Conservation (phyloP, 2,797 vertebrate species). For the Tarsius wallacei region DNA sequence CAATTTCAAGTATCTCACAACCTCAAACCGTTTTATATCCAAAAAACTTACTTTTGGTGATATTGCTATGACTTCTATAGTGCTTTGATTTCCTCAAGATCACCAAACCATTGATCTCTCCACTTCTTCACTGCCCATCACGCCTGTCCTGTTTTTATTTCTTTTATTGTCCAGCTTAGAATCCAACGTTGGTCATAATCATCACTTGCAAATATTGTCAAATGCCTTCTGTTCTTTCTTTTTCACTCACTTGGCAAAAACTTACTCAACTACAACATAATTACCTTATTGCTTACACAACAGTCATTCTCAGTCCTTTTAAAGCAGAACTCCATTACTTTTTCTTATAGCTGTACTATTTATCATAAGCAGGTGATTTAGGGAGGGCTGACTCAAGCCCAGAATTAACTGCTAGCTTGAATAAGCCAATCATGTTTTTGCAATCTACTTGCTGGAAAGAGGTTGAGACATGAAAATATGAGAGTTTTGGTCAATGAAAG, state of each 20-base stretch:
- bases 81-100: neutral
- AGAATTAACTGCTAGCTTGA: neutral
- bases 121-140: neutral
- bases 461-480: neutral
- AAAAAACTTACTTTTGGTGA: conserved; percentile 27
- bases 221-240: neutral
- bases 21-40: neutral
- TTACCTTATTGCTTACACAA: neutral
- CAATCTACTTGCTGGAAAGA: neutral
- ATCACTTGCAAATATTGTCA: neutral
- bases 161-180: neutral
- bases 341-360: neutral
- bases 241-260: neutral
- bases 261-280: neutral
- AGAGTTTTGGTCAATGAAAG: neutral
- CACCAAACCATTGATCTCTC: neutral
- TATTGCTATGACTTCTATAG: neutral
- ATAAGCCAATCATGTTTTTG: neutral
- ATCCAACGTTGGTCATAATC: neutral
- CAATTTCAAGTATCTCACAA: conserved; percentile 16
- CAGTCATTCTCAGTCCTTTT: neutral
- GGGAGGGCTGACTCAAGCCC: neutral
- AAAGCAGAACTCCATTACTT: neutral
- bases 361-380: neutral
- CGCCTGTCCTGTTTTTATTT: neutral